Evolutionary conservation across 2,113 vertebrate species (phyloP), one percentile per base, ranked within the genome.

Genomic region (Gracilinanus agilis): DNA sequence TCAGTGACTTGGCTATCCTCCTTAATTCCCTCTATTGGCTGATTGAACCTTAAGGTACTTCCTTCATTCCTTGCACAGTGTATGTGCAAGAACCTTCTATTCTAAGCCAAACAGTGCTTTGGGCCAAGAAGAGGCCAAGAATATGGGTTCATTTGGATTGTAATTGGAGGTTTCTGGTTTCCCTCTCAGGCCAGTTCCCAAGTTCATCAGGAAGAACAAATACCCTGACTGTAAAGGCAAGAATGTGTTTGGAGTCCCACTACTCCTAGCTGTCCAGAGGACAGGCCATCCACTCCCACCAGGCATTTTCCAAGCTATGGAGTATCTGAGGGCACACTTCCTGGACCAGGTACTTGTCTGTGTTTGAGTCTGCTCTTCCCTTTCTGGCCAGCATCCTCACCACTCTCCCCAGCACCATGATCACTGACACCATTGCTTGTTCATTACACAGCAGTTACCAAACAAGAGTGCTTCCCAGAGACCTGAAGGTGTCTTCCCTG

Each of bases 181-280:
- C 75, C 0, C 97, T 98, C 97, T 67, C 95, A 99, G 99, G 99
- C 99, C 98, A 16, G 98, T 99, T 93, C 99, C 99, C 0, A 99
- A 99, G 96, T 97, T 98, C 10, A 98, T 96, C 53, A 98, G 98
- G 96, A 99, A 99, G 96, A 95, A 97, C 16, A 99, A 99, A 97
- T 95, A 88, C 24, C 96, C 96, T 1, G 99, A 99, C 94, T 97
- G 98, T 94, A 99, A 99, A 96, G 99, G 98, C 93, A 98, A 98
- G 54, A 98, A 98, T 89, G 99, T 99, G 92, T 99, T 99, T 97
- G 99, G 99, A 23, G 99, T 99, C 92, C 99, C 99, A 93, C 94
- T 99, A 92, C 98, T 99, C 5, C 97, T 98, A 97, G 99, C 98
- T 1, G 98, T 98, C 11, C 99, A 99, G 97, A 98, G 98, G 97